Evolutionary conservation across 64 coral and sea anemone genomes (phyloP).

Genomic region (Cladopsammia gracilis): DNA sequence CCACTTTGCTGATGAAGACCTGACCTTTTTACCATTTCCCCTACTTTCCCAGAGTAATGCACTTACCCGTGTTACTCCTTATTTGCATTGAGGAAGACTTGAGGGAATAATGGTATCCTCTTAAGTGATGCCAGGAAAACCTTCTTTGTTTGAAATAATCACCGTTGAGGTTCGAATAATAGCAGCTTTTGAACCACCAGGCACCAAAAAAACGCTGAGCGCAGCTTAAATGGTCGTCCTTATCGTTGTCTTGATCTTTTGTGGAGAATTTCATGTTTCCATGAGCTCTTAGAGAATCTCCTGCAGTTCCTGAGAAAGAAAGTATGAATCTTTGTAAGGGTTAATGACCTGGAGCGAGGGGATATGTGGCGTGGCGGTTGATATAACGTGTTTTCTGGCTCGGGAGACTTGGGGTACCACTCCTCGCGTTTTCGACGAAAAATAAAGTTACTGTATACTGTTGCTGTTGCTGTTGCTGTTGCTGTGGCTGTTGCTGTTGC

Average conservation of each 20-base stretch:
- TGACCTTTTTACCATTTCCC: too few species aligned
- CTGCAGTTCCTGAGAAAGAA: conserved; percentile 12
- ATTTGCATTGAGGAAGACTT: not conserved
- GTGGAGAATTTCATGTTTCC: conserved; percentile 51
- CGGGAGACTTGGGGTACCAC: too few species aligned
- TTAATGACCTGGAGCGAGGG: too few species aligned
- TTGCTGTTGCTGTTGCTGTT: too few species aligned
- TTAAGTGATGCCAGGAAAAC: not conserved
- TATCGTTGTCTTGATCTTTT: conserved; percentile 19
- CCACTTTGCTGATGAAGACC: too few species aligned
- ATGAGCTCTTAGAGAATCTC: not conserved
- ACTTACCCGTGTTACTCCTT: not conserved
- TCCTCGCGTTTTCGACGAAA: too few species aligned
- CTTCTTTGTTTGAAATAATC: not conserved
- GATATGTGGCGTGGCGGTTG: too few species aligned
- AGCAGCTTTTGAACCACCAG: conserved; percentile 30
- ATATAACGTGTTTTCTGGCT: too few species aligned
- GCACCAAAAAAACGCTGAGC: not conserved
- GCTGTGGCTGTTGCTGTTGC: too few species aligned
- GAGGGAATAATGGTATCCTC: too few species aligned
- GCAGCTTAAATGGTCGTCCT: not conserved
- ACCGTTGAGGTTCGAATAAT: conserved; percentile 8
- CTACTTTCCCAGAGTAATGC: too few species aligned
- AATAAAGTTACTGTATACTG: too few species aligned
- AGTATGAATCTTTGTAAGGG: not conserved